Base-by-base conservation (phyloP, 2,797 vertebrate species). In the Enteromius argenteus region DNA sequence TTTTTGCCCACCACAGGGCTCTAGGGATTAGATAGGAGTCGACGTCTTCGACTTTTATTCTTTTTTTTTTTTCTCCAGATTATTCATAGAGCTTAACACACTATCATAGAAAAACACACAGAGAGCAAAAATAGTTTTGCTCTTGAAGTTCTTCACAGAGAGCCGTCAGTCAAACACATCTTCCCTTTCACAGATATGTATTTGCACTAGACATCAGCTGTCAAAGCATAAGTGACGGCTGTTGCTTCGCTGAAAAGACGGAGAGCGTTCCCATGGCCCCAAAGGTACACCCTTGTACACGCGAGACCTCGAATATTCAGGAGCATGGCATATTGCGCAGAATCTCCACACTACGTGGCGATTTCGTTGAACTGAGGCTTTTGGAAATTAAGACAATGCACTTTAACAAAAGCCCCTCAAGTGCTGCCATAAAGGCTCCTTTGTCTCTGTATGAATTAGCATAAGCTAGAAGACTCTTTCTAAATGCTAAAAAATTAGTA, bases 201-300 rank as follows among this genome's bases (percentile, higher is more conserved):
- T 91, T 89, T 90, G 81, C 74, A 85, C 89, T 79, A 62, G 39
- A 37, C 88, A 86, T 92, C 87, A 90, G 90, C 88, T 91, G 90
- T 92, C 90, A 89, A 64, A 84, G 81, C 80, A 51, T 67, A 90
- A 87, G 92, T 91, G 93, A 89, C 90, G 90, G 89, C 85, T 90
- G 90, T 89, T 89, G 69, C 86, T 89, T 90, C 84, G 83, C 30
- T 88, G 86, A 90, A 89, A 82, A 35, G 74, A 86, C 89, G 85
- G 69, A 89, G 89, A 91, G 89, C 84, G 91, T 96, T 97, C 95
- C 95, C 95, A 95, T 95, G 94, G 93, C 91, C 93, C 92, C 92
- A 87, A 86, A 93, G 92, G 89, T 94, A 90, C 91, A 88, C 91
- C 75, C 90, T 88, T 88, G 83, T 90, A 88, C 91, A 91, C 94